Conservation (phyloP, 2,113 vertebrate genomes). For the zebrafish (Danio rerio) region DNA sequence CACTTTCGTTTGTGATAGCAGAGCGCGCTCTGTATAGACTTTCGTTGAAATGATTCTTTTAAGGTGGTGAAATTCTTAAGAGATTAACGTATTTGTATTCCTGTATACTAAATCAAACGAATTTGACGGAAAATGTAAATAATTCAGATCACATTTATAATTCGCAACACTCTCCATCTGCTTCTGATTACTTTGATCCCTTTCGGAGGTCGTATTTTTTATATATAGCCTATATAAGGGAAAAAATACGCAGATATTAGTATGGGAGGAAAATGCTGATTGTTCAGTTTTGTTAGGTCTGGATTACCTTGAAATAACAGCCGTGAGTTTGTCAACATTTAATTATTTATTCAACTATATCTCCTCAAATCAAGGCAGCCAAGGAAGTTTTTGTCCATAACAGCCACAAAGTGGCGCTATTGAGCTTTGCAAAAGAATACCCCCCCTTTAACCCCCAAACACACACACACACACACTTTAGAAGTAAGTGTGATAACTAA, state of each 20-base stretch:
- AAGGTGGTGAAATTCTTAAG: not conserved
- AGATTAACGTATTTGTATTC: not conserved
- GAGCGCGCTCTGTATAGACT: not conserved
- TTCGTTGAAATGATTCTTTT: not conserved
- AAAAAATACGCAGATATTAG: not conserved
- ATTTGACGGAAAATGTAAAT: constrained; percentile 1
- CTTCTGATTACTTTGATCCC: not conserved
- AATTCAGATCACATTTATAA: not conserved
- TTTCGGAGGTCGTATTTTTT: not conserved
- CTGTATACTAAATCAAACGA: not conserved
- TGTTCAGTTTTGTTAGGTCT: not conserved
- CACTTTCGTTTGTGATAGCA: not conserved
- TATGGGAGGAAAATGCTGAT: not conserved
- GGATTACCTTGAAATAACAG: not conserved
- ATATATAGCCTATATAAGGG: not conserved
- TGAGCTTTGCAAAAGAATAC: constrained; percentile 23
- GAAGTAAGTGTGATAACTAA: constrained; percentile 32
- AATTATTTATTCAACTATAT: constrained; percentile 30
- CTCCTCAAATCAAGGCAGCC: not conserved
- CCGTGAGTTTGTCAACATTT: constrained; percentile 46
- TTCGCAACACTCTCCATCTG: not conserved
- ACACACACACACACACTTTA: not conserved
- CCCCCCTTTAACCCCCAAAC: not conserved
- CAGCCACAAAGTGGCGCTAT: constrained; percentile 56
- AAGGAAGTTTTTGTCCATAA: not conserved